Conservation (phyloP, 2,888 invertebrate genomes). For the Phasia obesa region DNA sequence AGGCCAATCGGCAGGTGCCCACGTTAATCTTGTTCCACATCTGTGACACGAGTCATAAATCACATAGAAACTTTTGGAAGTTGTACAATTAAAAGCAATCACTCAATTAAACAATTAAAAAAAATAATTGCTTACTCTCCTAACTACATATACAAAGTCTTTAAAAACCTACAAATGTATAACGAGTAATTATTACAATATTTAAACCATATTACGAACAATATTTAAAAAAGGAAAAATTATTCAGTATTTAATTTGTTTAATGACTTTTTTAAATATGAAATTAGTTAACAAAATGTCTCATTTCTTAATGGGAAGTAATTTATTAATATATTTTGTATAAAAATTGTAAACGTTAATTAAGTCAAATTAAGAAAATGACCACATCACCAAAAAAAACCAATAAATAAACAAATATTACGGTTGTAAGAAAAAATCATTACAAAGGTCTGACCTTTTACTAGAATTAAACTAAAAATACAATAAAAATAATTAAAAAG, state of each 20-base stretch:
- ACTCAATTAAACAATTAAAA: too few relatives aligned
- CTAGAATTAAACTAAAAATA: slow-evolving; percentile 22
- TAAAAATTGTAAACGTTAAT: slow-evolving; percentile 43
- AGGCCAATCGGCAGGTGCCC: too few relatives aligned
- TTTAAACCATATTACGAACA: background rate
- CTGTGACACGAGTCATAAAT: too few relatives aligned
- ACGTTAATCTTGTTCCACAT: too few relatives aligned
- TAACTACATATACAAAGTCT: too few relatives aligned
- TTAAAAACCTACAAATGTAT: too few relatives aligned
- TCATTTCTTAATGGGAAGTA: slow-evolving; percentile 8
- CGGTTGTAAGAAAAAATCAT: background rate
- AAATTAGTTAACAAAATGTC: slow-evolving; percentile 13
- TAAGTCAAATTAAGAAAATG: slow-evolving; percentile 44
- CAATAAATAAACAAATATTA: background rate
- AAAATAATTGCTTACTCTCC: too few relatives aligned
- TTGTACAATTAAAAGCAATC: too few relatives aligned
- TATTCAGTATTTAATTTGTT: background rate
- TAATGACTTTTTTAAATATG: slow-evolving; percentile 24
- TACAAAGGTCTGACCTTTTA: slow-evolving; percentile 3
- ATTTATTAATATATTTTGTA: background rate
- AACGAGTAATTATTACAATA: too few relatives aligned
- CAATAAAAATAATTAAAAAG: background rate
- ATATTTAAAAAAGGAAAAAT: background rate
- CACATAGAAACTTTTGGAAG: too few relatives aligned
- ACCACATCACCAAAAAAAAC: background rate